These are phyloP conservation scores for Cataglyphis hispanica DNA, from an alignment of 1,140 invertebrate species.

Conservation along the genomic window DNA sequence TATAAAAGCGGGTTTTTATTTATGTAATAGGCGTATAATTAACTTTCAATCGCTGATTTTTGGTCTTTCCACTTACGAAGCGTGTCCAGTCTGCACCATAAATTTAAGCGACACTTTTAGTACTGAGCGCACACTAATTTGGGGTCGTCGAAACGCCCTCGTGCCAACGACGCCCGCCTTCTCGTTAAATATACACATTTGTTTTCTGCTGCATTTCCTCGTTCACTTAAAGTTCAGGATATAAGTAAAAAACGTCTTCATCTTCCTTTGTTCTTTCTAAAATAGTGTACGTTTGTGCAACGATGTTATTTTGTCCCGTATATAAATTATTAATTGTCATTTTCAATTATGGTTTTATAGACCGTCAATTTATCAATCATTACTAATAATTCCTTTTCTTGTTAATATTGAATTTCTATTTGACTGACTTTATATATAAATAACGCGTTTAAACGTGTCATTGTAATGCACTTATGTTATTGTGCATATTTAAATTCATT, in stretches of 20 bases:
- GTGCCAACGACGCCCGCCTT: slow-evolving; percentile 78
- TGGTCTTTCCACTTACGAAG: slow-evolving; percentile 39
- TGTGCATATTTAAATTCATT: slow-evolving; percentile 49
- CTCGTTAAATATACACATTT: slow-evolving; percentile 82
- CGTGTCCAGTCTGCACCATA: slow-evolving; percentile 74
- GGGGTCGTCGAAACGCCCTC: slow-evolving; percentile 80
- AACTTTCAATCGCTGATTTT: slow-evolving; percentile 51
- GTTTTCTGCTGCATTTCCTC: slow-evolving; percentile 72
- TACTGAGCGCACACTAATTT: slow-evolving; percentile 83
- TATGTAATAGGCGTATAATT: slow-evolving; percentile 36
- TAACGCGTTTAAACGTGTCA: background rate
- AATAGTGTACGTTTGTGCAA: no score
- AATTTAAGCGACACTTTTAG: slow-evolving; percentile 83
- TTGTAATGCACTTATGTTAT: slow-evolving; percentile 13
- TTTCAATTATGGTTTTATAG: background rate
- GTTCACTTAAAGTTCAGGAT: slow-evolving; percentile 38
- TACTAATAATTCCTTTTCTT: background rate
- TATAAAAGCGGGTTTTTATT: background rate
- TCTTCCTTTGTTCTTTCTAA: slow-evolving; percentile 1
- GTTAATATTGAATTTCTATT: background rate
- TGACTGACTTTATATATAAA: background rate
- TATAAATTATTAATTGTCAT: background rate
- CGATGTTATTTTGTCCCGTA: background rate
- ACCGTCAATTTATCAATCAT: background rate
- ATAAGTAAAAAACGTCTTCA: slow-evolving; percentile 39